Base-by-base conservation (phyloP, 2,113 vertebrate species). In the Apaloderma vittatum region DNA sequence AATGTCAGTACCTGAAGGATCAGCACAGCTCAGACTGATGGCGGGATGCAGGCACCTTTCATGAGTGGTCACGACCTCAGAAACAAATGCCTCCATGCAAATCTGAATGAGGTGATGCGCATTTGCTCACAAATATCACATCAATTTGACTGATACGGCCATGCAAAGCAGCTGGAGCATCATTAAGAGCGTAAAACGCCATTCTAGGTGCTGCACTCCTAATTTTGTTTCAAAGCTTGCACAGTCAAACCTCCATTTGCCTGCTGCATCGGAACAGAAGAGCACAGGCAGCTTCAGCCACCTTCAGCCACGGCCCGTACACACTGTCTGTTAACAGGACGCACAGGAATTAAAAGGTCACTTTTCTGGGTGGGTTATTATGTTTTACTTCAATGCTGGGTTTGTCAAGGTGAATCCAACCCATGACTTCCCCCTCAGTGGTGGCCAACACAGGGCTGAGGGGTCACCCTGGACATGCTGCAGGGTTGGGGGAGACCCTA, bases 301-400 rank as follows among this genome's bases (percentile, higher is more conserved):
- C 48, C 32, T 20, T 55, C 36, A 15, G 0, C 1, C 9, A 3
- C 0, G 2, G n/a, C 26, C 29, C 8, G 30, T n/a, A 11, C 0
- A 0, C 17, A 1, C 8, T 12, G 8, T 43, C 21, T 9, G 12
- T 15, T 6, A 12, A 32, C 15, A 52, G 15, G 10, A 18, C 24
- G 21, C 5, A 29, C 13, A 45, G n/a, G 49, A 65, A n/a, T 48
- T 29, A 18, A 59, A 40, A 54, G 51, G 51, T 43, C 37, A 5
- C 30, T 80, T 40, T 26, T 54, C n/a, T 13, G 58, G 6, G 7
- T 63, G 32, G 37, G 30, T 36, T 55, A 45, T 3, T 9, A 5
- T 1, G 14, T 24, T 88, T 63, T 65, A 29, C 49, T 43, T 72
- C 49, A n/a, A 7, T 8, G 43, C 26, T 61, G 52, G 15, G 18